Base-by-base conservation (phyloP, 1,140 invertebrate species). In the Sarcophaga bullata region DNA sequence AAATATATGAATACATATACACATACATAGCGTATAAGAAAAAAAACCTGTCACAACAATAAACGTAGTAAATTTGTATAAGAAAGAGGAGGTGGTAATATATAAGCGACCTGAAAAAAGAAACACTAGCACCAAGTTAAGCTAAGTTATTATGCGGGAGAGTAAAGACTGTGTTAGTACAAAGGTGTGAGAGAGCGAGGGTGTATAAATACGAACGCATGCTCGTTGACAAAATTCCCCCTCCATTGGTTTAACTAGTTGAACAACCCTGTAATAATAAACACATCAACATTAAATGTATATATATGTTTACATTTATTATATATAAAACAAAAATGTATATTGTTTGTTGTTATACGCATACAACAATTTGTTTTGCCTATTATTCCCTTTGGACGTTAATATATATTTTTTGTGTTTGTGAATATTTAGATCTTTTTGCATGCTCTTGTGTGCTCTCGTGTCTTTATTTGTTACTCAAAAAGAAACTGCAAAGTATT, bases 11-110 rank as follows among this genome's bases (percentile, higher is more conserved):
- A 62, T 17, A 62, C 58, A 62, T n/a, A 7, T 15, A 62, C 11
- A 6, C 58, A 62, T 17, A 17, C 9, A 72, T 47, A 13, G 49
- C 48, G 50, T 11, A 78, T 37, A 19, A 49, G 19, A 1, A 75
- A 75, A 6, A 75, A 75, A 78, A 78, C 75, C 75, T 78, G 75
- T 78, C 75, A 78, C 75, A 78, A 78, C 75, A 78, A 46, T 78
- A 11, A 78, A 78, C 25, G 19, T 52, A 78, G 75, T 78, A 78
- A 78, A 76, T 75, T 9, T 46, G 9, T 47, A 47, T 13, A n/a
- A 75, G 37, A 75, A 37, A 48, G 11, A 75, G 37, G 11, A 47
- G 37, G 11, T 75, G n/a, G 15, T 49, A 8, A 49, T 49, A 76
- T 76, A 76, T 49, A 52, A 78, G 25, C 48, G 48, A 52, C 48